Evolutionary conservation across 2,797 vertebrate genomes (phyloP).

Genomic region (Spondyliosoma cantharus): DNA sequence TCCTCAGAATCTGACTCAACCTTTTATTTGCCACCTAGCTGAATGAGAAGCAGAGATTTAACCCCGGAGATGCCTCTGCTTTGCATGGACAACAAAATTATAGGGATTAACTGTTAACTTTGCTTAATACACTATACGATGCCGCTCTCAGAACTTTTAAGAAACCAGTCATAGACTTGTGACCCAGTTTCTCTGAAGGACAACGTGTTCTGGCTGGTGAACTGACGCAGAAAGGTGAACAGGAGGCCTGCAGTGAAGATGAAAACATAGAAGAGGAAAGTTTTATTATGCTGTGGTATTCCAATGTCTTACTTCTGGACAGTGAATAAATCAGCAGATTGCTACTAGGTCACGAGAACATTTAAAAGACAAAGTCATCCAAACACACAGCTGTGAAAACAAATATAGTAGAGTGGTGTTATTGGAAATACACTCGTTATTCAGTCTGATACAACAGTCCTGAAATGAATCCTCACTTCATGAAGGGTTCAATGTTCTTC

Average conservation of each 20-base stretch:
- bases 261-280: slow-evolving; percentile 48
- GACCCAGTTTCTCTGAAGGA: slow-evolving; percentile 61
- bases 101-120: slow-evolving; percentile 56
- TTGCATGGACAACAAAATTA: slow-evolving; percentile 18
- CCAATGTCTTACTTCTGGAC: slow-evolving; percentile 35
- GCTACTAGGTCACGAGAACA: slow-evolving; percentile 21
- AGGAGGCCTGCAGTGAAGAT: slow-evolving; percentile 36
- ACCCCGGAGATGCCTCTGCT: slow-evolving; percentile 17
- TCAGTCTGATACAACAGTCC: neutral
- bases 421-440: neutral
- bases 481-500: neutral
- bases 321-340: slow-evolving; percentile 27
- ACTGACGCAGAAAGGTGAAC: slow-evolving; percentile 47
- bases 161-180: slow-evolving; percentile 49
- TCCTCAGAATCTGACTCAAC: slow-evolving; percentile 34
- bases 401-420: neutral
- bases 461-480: neutral
- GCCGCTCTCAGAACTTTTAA: slow-evolving; percentile 42
- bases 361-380: slow-evolving; percentile 32
- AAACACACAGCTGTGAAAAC: slow-evolving; percentile 2
- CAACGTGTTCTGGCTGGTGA: slow-evolving; percentile 54
- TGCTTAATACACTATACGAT: slow-evolving; percentile 34
- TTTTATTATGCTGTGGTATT: slow-evolving; percentile 51
- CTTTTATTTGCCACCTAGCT: slow-evolving; percentile 29
- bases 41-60: slow-evolving; percentile 55